A percentile compares a stretch with the other conserved stretches of the same genome.
Conservation (phyloP, 1,140 invertebrate species). For the Hycleus cichorii region DNA sequence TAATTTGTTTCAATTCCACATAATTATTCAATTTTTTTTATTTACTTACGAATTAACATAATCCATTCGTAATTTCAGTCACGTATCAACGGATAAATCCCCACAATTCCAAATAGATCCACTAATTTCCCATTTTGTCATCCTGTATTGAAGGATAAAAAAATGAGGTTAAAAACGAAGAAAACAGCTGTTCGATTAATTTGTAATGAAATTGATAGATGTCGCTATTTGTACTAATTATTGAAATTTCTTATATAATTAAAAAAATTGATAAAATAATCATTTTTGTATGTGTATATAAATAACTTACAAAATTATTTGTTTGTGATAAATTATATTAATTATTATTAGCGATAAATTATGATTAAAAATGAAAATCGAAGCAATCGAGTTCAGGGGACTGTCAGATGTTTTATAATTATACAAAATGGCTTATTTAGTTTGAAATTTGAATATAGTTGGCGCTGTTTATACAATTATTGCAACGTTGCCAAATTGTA, state of each 20-base stretch:
- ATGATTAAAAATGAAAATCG: too few relatives aligned
- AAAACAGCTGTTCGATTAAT: not conserved
- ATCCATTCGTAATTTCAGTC: constrained; percentile 1
- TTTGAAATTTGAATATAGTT: constrained; percentile 12
- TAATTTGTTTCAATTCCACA: not conserved
- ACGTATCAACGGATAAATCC: not conserved
- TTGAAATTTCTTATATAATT: too few relatives aligned
- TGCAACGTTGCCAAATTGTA: constrained; percentile 8
- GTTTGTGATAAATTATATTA: too few relatives aligned
- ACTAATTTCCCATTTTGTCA: not conserved
- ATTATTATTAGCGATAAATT: too few relatives aligned
- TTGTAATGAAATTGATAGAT: not conserved
- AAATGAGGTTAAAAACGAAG: not conserved
- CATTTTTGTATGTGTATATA: too few relatives aligned
- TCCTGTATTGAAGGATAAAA: not conserved
- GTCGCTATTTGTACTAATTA: not conserved
- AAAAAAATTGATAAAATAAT: too few relatives aligned
- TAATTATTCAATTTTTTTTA: not conserved
- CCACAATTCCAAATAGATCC: not conserved
- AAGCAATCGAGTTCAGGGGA: too few relatives aligned
- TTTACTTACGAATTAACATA: constrained; percentile 1
- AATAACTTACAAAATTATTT: too few relatives aligned
- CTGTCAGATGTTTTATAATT: too few relatives aligned
- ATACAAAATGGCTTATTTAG: not conserved
- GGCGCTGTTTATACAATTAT: constrained; percentile 8